A percentile compares a stretch with the other conserved stretches of the same genome.
Conservation (phyloP, 2,113 vertebrate species). For the Pteropus alecto region DNA sequence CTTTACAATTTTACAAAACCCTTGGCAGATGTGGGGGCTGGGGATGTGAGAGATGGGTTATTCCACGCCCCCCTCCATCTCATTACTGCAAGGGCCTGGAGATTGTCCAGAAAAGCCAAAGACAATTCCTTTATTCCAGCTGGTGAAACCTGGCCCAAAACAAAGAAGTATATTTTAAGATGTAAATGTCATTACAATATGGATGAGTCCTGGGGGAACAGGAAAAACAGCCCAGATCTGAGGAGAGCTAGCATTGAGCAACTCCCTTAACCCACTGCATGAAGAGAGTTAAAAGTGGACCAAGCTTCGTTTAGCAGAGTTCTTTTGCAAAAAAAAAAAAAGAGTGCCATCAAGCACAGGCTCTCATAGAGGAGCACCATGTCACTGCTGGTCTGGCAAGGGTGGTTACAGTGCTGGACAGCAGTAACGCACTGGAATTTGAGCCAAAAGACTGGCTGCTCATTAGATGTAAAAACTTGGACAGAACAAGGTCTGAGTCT, state of each 20-base stretch:
- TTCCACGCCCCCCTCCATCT: slow-evolving; percentile 41
- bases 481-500: not conserved
- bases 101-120: slow-evolving; percentile 73
- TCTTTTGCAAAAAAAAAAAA: not conserved
- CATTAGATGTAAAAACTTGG: not conserved
- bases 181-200: slow-evolving; percentile 54
- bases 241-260: slow-evolving; percentile 35
- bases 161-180: slow-evolving; percentile 57
- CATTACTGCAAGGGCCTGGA: slow-evolving; percentile 70
- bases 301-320: not conserved
- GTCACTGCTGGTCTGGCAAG: not conserved
- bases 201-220: slow-evolving; percentile 30
- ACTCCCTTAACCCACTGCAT: not conserved
- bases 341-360: not conserved
- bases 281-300: not conserved
- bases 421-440: not conserved
- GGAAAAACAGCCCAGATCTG: not conserved
- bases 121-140: slow-evolving; percentile 66
- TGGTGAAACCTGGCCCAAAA: slow-evolving; percentile 51
- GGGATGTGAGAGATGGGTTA: slow-evolving; percentile 62
- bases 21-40: slow-evolving; percentile 67
- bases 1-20: slow-evolving; percentile 63
- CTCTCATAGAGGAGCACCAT: not conserved
- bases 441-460: not conserved
- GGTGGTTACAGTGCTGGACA: not conserved